phyloP scores from a whole-genome alignment of 2,888 invertebrate species.

The Holacanthella duospinosa region DNA sequence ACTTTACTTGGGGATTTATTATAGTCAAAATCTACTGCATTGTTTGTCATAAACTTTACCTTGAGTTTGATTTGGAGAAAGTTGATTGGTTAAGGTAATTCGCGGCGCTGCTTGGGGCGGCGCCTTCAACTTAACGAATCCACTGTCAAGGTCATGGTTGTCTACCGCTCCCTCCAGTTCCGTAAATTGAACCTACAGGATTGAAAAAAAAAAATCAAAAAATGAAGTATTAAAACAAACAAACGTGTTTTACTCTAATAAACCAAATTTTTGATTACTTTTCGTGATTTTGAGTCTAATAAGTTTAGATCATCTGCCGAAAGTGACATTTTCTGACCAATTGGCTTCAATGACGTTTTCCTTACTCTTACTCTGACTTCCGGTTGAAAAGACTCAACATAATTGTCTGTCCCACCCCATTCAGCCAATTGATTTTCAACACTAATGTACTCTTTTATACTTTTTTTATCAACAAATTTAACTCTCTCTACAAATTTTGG shows the following conservation, averaged over 20 bases:
- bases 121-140: not conserved
- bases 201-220: not conserved
- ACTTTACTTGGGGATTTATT: too few relatives aligned
- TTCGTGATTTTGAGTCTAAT: too few relatives aligned
- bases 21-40: too few relatives aligned
- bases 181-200: constrained; percentile 6
- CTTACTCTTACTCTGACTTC: constrained; percentile 42
- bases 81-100: too few relatives aligned
- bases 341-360: not conserved
- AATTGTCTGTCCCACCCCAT: constrained; percentile 73
- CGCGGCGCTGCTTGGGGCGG: not conserved
- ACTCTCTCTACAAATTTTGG: constrained; percentile 79
- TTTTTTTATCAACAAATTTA: constrained; percentile 67
- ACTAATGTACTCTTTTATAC: constrained; percentile 61
- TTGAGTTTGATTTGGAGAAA: too few relatives aligned
- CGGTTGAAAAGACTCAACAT: constrained; percentile 59
- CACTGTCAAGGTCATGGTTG: not conserved
- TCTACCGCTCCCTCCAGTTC: not conserved
- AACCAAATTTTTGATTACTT: too few relatives aligned
- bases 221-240: not conserved
- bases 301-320: too few relatives aligned
- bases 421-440: constrained; percentile 60
- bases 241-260: not conserved
- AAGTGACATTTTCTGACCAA: too few relatives aligned
- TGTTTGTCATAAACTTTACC: too few relatives aligned